A percentile compares a stretch with the other conserved stretches of the same genome.
Conservation (phyloP, 2,113 vertebrate species). For the Dipodomys ordii region DNA sequence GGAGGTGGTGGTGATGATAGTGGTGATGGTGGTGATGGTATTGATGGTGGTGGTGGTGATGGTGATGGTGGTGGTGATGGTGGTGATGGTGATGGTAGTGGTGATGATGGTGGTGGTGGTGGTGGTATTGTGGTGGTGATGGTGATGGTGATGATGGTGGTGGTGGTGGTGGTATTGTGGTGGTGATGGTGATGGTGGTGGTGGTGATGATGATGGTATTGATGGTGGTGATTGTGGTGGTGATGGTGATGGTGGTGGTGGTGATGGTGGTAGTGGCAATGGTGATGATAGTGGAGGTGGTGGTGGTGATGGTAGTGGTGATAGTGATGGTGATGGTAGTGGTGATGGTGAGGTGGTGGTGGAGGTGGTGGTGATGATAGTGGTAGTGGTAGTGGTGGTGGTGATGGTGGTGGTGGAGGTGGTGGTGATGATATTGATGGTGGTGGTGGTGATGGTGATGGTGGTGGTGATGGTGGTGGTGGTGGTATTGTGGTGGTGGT, state of each 20-base stretch:
- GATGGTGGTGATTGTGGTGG: accelerated
- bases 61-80: accelerated
- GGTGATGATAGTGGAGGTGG: accelerated
- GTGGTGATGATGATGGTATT: neutral
- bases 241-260: neutral
- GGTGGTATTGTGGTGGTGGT: too few species aligned
- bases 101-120: accelerated
- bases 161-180: too few species aligned
- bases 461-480: too few species aligned
- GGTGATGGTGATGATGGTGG: accelerated
- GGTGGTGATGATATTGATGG: too few species aligned
- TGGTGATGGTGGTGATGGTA: accelerated
- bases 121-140: accelerated
- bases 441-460: too few species aligned
- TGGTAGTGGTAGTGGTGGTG: too few species aligned
- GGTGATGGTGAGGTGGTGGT: too few species aligned
- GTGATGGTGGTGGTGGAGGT: too few species aligned
- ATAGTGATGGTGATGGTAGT: neutral
- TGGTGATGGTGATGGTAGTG: accelerated
- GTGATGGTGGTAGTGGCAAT: accelerated
- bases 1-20: accelerated
- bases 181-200: neutral
- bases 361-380: too few species aligned
- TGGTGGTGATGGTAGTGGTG: accelerated
- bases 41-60: accelerated